Conservation (phyloP, 2,113 vertebrate species). For the Entelurus aequoreus region DNA sequence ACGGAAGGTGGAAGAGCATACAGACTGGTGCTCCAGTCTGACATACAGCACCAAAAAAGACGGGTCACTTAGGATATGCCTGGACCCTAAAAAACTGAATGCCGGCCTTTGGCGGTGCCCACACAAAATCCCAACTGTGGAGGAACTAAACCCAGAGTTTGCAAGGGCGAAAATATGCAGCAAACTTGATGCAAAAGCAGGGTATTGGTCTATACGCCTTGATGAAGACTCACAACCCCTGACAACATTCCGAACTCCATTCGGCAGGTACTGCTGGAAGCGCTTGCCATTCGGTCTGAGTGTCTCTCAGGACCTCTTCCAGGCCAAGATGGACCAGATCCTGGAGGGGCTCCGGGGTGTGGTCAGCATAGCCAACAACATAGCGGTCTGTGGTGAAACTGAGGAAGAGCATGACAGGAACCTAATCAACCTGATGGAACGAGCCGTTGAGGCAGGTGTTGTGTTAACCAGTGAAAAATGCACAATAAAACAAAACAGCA, state of each 20-base stretch:
- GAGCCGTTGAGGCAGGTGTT: too few relatives aligned
- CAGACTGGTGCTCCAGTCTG: too few relatives aligned
- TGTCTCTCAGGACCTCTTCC: slow-evolving; percentile 12
- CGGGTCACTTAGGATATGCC: too few relatives aligned
- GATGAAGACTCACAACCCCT: slow-evolving; percentile 16
- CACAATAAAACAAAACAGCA: too few relatives aligned
- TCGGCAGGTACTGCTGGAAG: slow-evolving; percentile 27
- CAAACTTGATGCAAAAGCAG: slow-evolving; percentile 19
- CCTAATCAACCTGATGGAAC: slow-evolving; percentile 11
- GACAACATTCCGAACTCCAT: slow-evolving; percentile 3
- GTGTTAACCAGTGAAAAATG: too few relatives aligned
- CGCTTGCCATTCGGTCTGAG: slow-evolving; percentile 6
- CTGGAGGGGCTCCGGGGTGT: slow-evolving; percentile 3
- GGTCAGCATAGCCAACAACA: slow-evolving; percentile 6
- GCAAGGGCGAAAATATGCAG: slow-evolving; percentile 16
- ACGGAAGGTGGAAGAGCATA: too few relatives aligned
- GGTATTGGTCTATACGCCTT: slow-evolving; percentile 24
- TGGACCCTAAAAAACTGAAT: too few relatives aligned
- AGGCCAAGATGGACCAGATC: slow-evolving; percentile 17
- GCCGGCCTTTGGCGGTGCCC: too few relatives aligned
- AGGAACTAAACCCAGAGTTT: slow-evolving; percentile 23
- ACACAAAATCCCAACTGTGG: too few relatives aligned
- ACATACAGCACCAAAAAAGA: too few relatives aligned
- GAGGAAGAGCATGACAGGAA: too few relatives aligned
- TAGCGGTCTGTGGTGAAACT: too few relatives aligned